Conservation (phyloP, 2,888 invertebrate species). For the Deilephila elpenor region DNA sequence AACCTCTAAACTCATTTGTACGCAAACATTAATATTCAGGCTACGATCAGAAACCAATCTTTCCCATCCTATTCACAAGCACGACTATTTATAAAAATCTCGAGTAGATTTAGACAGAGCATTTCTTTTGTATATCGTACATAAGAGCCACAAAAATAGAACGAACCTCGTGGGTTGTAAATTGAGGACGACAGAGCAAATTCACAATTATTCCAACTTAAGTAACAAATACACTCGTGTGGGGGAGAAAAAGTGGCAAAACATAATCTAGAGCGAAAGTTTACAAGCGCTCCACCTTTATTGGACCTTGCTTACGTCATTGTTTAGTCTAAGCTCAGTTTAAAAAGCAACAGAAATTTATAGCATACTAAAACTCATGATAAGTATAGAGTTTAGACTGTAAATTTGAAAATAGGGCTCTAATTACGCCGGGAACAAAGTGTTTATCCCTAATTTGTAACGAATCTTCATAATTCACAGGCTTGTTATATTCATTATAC, state of each 20-base stretch:
- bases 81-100: conserved; percentile 14
- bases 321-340: background rate
- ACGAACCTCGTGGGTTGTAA: conserved; percentile 18
- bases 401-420: too few species aligned
- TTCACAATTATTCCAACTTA: conserved; percentile 1
- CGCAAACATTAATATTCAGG: background rate
- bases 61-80: background rate
- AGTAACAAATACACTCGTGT: background rate
- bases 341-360: background rate
- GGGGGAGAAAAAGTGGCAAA: background rate
- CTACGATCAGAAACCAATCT: background rate
- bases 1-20: too few species aligned
- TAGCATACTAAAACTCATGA: too few species aligned
- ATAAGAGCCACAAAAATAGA: background rate
- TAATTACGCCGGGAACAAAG: too few species aligned
- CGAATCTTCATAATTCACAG: too few species aligned
- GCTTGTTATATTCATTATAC: too few species aligned
- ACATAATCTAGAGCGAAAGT: background rate
- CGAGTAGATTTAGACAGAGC: background rate
- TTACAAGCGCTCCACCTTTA: background rate
- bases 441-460: too few species aligned
- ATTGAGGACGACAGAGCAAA: conserved; percentile 9
- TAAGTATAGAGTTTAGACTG: too few species aligned
- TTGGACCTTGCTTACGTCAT: background rate
- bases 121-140: conserved; percentile 9